Conservation (phyloP, 2,797 vertebrate species). For the Scolopax rusticola region DNA sequence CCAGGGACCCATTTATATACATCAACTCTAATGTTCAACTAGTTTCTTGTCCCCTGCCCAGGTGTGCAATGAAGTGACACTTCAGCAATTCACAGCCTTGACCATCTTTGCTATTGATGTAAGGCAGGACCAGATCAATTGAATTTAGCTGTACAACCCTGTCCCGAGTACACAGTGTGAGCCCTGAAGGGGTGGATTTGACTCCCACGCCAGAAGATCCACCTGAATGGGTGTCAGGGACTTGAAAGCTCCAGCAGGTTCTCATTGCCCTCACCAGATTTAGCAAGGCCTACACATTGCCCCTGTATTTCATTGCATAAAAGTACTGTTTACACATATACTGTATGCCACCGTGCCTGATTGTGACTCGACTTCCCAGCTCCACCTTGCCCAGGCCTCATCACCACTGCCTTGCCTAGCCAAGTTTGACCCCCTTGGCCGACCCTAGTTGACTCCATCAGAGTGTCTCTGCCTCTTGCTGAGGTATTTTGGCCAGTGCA, state of each 20-base stretch:
- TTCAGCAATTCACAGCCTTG: background rate
- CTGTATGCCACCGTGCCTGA: background rate
- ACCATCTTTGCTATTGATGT: background rate
- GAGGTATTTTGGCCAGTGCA: background rate
- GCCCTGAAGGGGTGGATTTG: accelerated
- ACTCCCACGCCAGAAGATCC: background rate
- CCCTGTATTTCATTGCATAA: background rate
- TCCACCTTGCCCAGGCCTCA: background rate
- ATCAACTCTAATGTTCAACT: background rate
- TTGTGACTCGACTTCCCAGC: background rate
- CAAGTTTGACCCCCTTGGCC: background rate
- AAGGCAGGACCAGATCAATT: background rate
- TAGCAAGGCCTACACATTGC: background rate
- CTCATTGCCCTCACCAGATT: background rate
- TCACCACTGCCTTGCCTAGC: background rate
- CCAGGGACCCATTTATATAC: background rate
- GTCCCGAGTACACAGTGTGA: background rate
- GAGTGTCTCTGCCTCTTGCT: background rate
- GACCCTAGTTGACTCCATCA: accelerated
- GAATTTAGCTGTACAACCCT: background rate
- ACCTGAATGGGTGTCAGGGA: accelerated
- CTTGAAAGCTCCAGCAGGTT: background rate
- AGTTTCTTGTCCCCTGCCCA: background rate
- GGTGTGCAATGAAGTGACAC: background rate
- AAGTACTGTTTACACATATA: background rate